Conservation (phyloP, 92 coral and sea anemone species). For the Zoanthus sociatus region DNA sequence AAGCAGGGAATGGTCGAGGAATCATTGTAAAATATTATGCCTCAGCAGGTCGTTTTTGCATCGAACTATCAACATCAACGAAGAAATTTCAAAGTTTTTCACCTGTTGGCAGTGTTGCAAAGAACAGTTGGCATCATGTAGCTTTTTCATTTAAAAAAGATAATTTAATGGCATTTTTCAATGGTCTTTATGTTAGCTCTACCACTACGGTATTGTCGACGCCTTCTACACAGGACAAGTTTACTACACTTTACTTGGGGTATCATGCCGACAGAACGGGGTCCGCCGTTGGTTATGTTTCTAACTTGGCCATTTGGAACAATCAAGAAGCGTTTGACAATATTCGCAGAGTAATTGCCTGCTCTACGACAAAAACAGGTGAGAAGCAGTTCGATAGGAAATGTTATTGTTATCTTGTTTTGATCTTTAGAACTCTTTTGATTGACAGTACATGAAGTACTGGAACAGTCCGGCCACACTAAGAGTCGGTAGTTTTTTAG, state of each 20-base stretch:
- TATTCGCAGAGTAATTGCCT: constrained; percentile 8
- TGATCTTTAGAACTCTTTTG: too few relatives aligned
- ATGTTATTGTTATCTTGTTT: too few relatives aligned
- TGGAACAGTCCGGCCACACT: too few relatives aligned
- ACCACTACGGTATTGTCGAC: background rate
- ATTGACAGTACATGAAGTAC: too few relatives aligned
- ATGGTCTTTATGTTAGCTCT: background rate
- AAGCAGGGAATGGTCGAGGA: constrained; percentile 32
- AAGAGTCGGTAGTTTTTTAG: too few relatives aligned
- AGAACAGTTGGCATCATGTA: background rate
- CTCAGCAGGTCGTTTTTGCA: background rate
- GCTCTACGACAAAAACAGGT: constrained; percentile 25
- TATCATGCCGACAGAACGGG: constrained; percentile 15
- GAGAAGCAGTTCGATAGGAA: too few relatives aligned
- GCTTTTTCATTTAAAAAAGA: background rate
- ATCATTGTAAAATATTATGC: background rate
- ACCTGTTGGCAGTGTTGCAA: background rate
- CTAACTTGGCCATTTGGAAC: constrained; percentile 36
- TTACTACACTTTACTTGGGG: constrained; percentile 17
- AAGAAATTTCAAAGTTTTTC: background rate
- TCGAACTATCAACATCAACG: constrained; percentile 3
- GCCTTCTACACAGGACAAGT: constrained; percentile 13
- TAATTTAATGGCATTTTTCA: background rate
- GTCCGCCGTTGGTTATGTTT: constrained; percentile 11
- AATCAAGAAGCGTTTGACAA: constrained; percentile 17